Evolutionary conservation across 2,113 vertebrate species (phyloP), one percentile per base, ranked within the genome.

Genomic region (Spea multiplicata): DNA sequence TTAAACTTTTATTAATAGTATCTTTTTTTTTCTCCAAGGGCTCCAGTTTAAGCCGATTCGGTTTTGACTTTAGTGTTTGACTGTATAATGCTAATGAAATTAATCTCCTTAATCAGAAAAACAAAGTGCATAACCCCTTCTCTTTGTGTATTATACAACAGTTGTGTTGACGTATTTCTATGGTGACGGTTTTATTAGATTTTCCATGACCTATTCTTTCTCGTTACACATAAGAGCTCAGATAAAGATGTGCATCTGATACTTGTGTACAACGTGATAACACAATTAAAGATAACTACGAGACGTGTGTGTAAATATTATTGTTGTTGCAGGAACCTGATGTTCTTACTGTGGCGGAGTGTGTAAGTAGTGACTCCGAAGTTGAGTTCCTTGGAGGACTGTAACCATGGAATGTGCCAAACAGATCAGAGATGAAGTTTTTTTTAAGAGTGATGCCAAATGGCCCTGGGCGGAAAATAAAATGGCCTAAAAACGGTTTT

Each of bases 51-150:
- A 61, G 57, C 16, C 52, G 46, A 6, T 45, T 74, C 61, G 68
- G 44, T 46, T 61, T n/a, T 47, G 48, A 16, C 61, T 30, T 1
- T 49, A 30, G 57, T 17, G 44, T 16, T n/a, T 16, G 30, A 16
- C 45, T 47, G 44, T 10, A 44, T 69, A 47, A 61, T 46, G 13
- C 67, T 76, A 59, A 69, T 66, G n/a, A 45, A 48, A 66, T 55
- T 75, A 75, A 75, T 75, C 74, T 76, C 55, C 52, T 59, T 57
- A 76, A 7, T 44, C 50, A 47, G 6, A 55, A 68, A 68, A 76
- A 49, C 52, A 47, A 66, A 66, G 50, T 75, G 74, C 46, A 13
- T 75, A 7, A 4, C 49, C 45, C 55, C 61, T 72, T 61, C 5
- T 4, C 69, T 72, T 61, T 64, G 13, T 30, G 14, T 8, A 14